Evolutionary conservation across 2,888 invertebrate species (phyloP).

Genomic region (Troides helena): DNA sequence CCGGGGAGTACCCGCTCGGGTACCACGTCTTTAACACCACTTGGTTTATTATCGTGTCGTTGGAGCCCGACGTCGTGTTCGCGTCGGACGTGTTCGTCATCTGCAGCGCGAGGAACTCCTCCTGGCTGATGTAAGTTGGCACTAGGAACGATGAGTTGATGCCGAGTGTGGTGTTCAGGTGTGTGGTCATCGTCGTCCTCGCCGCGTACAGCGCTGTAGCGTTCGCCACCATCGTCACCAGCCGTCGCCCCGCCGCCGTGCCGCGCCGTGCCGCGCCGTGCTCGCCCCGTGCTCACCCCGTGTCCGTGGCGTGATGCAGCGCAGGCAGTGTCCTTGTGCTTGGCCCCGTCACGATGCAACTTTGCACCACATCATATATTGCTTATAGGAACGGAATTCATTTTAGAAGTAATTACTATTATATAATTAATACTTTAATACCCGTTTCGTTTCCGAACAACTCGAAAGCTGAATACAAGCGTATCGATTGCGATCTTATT

Average conservation of each 20-base stretch:
- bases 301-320: too few species aligned
- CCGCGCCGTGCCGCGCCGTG: too few species aligned
- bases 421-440: conserved; percentile 28
- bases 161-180: conserved; percentile 54
- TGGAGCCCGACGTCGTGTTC: conserved; percentile 67
- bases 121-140: conserved; percentile 78
- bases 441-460: conserved; percentile 35
- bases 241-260: conserved; percentile 11
- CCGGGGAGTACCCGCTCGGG: conserved; percentile 94
- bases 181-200: conserved; percentile 55
- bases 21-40: conserved; percentile 83
- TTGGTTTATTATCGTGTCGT: conserved; percentile 76
- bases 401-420: conserved; percentile 28
- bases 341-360: conserved; percentile 53
- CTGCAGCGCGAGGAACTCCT: conserved; percentile 80
- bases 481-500: not conserved
- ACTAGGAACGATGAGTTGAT: conserved; percentile 70
- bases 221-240: conserved; percentile 60
- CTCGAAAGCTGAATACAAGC: conserved; percentile 32
- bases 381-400: conserved; percentile 61
- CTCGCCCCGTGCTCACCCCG: too few species aligned
- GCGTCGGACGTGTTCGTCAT: conserved; percentile 75
- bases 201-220: conserved; percentile 48
- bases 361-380: conserved; percentile 40
- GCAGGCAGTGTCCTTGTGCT: conserved; percentile 31